phyloP scores from a whole-genome alignment of 2,888 invertebrate genomes.

The Rhingia rostrata region DNA sequence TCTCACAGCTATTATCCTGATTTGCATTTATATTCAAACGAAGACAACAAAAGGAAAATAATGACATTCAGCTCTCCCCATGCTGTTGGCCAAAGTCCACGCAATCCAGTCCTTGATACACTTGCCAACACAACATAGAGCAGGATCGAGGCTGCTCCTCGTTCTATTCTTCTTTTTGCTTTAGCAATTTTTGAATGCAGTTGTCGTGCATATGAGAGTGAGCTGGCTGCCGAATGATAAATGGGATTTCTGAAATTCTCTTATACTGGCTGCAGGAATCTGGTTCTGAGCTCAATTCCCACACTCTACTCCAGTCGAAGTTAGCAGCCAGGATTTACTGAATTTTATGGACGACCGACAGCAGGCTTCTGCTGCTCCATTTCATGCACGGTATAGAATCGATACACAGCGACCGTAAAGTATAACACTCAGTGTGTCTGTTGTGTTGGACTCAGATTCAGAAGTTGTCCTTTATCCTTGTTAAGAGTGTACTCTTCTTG shows the following conservation, averaged over 20 bases:
- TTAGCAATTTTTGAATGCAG: slow-evolving; percentile 52
- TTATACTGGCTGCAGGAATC: slow-evolving; percentile 24
- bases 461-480: slow-evolving; percentile 65
- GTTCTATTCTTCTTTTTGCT: slow-evolving; percentile 19
- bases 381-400: slow-evolving; percentile 66
- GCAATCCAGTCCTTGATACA: slow-evolving; percentile 41
- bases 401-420: slow-evolving; percentile 58
- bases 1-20: slow-evolving; percentile 34
- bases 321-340: slow-evolving; percentile 28
- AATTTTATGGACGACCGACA: slow-evolving; percentile 53
- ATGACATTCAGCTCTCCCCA: not conserved
- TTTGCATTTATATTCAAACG: slow-evolving; percentile 46
- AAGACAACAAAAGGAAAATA: slow-evolving; percentile 17
- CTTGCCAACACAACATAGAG: slow-evolving; percentile 35
- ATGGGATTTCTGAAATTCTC: slow-evolving; percentile 65
- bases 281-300: slow-evolving; percentile 3
- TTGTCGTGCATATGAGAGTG: slow-evolving; percentile 62
- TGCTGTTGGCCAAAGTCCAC: slow-evolving; percentile 35
- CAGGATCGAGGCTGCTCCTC: slow-evolving; percentile 19
- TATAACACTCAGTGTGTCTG: slow-evolving; percentile 60
- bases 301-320: not conserved
- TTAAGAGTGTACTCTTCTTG: slow-evolving; percentile 44
- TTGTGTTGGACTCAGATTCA: slow-evolving; percentile 47
- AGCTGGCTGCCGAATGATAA: slow-evolving; percentile 60
- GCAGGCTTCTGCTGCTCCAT: slow-evolving; percentile 53